Evolutionary conservation across 2,113 vertebrate genomes (phyloP).

Genomic region (Charadrius vociferus): DNA sequence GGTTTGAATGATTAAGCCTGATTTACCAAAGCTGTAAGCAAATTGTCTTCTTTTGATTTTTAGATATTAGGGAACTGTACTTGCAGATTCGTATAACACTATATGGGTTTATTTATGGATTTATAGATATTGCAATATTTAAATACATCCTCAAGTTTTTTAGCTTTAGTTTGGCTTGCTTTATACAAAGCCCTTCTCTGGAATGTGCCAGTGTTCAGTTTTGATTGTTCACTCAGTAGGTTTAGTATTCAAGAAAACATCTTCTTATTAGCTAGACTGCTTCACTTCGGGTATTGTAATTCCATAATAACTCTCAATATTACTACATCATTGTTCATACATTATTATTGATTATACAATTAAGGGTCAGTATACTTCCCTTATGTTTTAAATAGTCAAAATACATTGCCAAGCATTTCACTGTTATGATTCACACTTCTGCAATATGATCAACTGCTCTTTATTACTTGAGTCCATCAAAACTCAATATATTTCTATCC

Average conservation of each 20-base stretch:
- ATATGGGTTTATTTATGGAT: background rate
- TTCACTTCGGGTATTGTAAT: background rate
- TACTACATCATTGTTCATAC: background rate
- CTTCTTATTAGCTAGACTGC: background rate
- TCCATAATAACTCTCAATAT: background rate
- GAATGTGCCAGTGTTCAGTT: background rate
- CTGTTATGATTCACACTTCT: background rate
- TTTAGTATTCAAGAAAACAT: background rate
- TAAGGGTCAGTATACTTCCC: background rate
- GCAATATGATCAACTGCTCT: background rate
- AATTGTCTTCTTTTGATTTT: background rate
- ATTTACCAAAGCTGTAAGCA: background rate
- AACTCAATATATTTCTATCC: conserved; percentile 8
- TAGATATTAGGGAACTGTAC: background rate
- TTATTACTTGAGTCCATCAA: background rate
- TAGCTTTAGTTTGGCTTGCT: background rate
- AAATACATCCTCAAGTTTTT: background rate
- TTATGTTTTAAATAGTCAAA: background rate
- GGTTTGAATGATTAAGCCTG: background rate
- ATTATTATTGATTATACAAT: background rate
- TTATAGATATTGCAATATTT: background rate
- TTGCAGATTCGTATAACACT: background rate
- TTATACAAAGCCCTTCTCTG: background rate
- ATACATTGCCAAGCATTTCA: background rate
- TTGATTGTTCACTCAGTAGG: background rate